Evolutionary conservation across 2,797 vertebrate genomes (phyloP), one percentile per base, ranked within the genome.

Genomic region (Halcyon leucocephala): DNA sequence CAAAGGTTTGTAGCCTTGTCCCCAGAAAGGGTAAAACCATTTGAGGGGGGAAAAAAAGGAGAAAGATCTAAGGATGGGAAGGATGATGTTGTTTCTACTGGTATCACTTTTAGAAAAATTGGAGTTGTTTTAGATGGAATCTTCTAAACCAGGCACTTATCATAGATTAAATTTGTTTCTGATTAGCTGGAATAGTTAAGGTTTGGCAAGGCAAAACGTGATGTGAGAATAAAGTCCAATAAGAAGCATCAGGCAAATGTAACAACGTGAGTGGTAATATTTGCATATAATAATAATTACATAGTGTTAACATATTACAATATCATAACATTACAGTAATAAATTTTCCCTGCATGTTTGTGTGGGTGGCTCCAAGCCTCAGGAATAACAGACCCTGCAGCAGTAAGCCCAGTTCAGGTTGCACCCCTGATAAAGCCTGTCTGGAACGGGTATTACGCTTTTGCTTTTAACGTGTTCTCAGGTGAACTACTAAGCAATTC

Each of bases 21-120:
- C 25, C 20, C 24, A 4, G 11, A 70, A 77, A 70, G 2, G 7
- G 10, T 76, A 39, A 44, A 60, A 48, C 25, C 9, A 17, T 62
- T 22, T 44, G 33, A 13, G 4, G 7, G 20, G 11, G 6, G 9
- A 9, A 25, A 3, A 1, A 4, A 1, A 52, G 9, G 24, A 15
- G 24, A 73, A 55, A 39, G 9, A 6, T 65, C 33, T 69, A 33
- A 20, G 11, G 12, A 48, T 87, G 48, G 20, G 20, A 48, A 83
- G 42, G 20, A 20, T 20, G 28, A n/a, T 73, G 8, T 55, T 41
- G 4, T 81, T 95, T 60, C 51, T 55, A 18, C 10, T 46, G 33
- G 4, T 66, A 39, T 92, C 51, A 33, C 26, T 37, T 25, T 39
- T 79, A 22, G 0, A 28, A 73, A 91, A 77, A 54, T 1, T 46